These are phyloP conservation scores for Schlechtendalia chinensis DNA, from an alignment of 1,140 invertebrate species.

Conservation along the genomic window DNA sequence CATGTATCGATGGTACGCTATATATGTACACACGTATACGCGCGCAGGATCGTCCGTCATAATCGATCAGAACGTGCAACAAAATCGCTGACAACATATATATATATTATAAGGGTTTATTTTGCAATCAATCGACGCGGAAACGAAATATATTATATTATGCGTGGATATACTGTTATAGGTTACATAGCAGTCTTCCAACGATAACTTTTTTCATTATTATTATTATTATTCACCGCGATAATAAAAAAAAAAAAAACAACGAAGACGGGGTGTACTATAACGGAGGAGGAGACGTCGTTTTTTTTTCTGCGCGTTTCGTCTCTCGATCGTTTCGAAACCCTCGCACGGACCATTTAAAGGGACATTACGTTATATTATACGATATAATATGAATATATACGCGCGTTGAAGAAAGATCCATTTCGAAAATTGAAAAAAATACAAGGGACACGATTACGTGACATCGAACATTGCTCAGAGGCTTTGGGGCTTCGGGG, in stretches of 20 bases:
- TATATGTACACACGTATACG: too few relatives aligned
- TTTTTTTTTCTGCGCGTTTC: slow-evolving; percentile 1
- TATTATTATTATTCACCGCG: background rate
- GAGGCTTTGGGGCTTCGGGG: slow-evolving; percentile 31
- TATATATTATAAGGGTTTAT: background rate
- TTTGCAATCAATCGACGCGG: background rate
- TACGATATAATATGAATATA: background rate
- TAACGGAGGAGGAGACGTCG: background rate
- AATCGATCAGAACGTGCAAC: background rate
- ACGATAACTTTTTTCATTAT: background rate
- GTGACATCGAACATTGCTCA: background rate
- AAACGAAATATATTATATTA: background rate
- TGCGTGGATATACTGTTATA: background rate
- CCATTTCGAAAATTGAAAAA: slow-evolving; percentile 47
- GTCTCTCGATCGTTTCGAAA: slow-evolving; percentile 32
- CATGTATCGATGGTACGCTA: background rate
- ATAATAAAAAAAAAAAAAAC: background rate
- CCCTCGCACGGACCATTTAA: slow-evolving; percentile 9
- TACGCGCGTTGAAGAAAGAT: background rate
- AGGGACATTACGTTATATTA: background rate
- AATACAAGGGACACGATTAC: background rate
- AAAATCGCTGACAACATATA: background rate
- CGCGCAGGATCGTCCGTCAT: background rate
- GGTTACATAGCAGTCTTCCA: too few relatives aligned
- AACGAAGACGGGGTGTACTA: background rate